A percentile compares a stretch with the other conserved stretches of the same genome.
These are phyloP conservation scores for Pseudobourletiella spinata DNA, from an alignment of 1,140 invertebrate genomes.

Conservation along the genomic window DNA sequence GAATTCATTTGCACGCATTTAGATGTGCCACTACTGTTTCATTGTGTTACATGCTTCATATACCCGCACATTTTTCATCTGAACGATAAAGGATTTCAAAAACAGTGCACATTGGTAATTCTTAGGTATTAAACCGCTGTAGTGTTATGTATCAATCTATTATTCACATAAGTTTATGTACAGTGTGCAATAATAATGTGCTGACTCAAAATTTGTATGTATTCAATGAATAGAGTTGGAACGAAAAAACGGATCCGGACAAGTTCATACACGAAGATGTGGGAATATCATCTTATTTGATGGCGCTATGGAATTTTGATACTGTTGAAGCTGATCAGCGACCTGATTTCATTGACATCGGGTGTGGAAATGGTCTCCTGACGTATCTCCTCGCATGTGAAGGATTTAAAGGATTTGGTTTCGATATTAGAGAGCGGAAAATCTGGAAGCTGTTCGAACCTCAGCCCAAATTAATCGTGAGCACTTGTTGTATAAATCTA, in stretches of 20 bases:
- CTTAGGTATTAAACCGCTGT: no score
- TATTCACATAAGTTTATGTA: no score
- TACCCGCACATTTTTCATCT: no score
- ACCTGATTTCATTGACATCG: slow-evolving; percentile 25
- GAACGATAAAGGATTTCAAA: no score
- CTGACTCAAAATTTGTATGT: no score
- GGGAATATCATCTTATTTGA: slow-evolving; percentile 84
- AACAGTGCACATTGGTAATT: no score
- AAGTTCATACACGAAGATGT: slow-evolving; percentile 97
- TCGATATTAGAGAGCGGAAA: slow-evolving; percentile 80
- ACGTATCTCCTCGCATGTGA: slow-evolving; percentile 78
- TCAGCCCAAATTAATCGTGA: slow-evolving; percentile 42
- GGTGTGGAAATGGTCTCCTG: slow-evolving; percentile 74
- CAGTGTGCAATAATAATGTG: no score
- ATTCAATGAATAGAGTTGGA: no score
- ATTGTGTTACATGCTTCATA: no score
- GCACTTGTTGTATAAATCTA: slow-evolving; percentile 36
- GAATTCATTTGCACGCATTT: no score
- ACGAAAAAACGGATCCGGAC: slow-evolving; percentile 80
- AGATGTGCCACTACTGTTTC: no score
- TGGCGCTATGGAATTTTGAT: slow-evolving; percentile 62
- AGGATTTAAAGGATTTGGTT: slow-evolving; percentile 73
- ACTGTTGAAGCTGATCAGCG: background rate
- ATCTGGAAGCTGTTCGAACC: slow-evolving; percentile 76
- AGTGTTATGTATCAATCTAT: no score